Conservation (phyloP, 1,140 invertebrate genomes). For the Atta cephalotes region DNA sequence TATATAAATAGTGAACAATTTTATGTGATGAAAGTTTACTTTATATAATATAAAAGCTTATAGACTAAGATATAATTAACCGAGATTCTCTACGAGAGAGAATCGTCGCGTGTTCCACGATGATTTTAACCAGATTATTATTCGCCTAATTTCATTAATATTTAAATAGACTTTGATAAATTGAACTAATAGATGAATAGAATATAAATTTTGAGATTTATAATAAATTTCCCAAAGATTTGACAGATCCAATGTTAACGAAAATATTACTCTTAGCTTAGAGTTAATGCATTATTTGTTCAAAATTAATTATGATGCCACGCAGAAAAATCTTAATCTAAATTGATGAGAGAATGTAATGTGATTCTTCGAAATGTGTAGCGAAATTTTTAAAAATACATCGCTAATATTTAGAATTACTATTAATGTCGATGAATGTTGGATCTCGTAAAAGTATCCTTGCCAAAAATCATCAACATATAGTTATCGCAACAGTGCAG, state of each 20-base stretch:
- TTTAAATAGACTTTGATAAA: background rate
- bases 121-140: conserved; percentile 21
- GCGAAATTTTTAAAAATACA: conserved; percentile 28
- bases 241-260: conserved; percentile 15
- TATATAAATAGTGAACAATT: background rate
- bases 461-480: conserved; percentile 18
- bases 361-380: background rate
- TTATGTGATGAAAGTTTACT: background rate
- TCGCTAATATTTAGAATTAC: conserved; percentile 6
- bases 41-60: background rate
- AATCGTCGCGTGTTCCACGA: background rate
- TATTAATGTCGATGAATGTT: conserved; percentile 33
- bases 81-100: background rate
- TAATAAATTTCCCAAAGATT: conserved; percentile 12
- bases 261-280: conserved; percentile 1
- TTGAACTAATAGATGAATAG: background rate
- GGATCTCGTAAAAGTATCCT: background rate
- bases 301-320: conserved; percentile 21
- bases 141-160: background rate
- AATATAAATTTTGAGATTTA: conserved; percentile 2
- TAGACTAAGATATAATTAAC: conserved; percentile 17
- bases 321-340: background rate
- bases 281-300: conserved; percentile 25
- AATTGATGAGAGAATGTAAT: conserved; percentile 27
- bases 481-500: conserved; percentile 4